Evolutionary conservation across 2,113 vertebrate genomes (phyloP).

Genomic region (Ptilonorhynchus violaceus): DNA sequence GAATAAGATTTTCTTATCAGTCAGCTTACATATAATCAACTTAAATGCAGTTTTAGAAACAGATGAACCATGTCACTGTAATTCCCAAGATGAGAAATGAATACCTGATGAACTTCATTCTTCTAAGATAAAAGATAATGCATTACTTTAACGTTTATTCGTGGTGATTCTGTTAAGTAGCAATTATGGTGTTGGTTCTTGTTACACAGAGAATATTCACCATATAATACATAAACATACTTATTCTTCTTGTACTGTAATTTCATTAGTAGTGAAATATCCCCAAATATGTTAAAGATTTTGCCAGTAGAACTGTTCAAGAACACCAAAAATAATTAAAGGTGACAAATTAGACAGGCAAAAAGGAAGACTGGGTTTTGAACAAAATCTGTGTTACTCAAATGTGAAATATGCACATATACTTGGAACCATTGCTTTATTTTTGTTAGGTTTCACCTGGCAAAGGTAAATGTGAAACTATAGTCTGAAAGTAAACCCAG

Average conservation of each 20-base stretch:
- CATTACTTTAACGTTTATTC: neutral
- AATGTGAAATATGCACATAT: neutral
- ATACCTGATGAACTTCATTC: conserved; percentile 25
- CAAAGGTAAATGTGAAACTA: neutral
- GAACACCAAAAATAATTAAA: neutral
- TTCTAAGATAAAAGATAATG: neutral
- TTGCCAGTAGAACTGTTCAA: neutral
- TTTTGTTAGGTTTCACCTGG: neutral
- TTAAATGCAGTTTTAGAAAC: conserved; percentile 20
- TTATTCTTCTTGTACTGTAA: neutral
- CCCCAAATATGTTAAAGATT: neutral
- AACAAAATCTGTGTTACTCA: neutral
- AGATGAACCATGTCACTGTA: conserved; percentile 8
- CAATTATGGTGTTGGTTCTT: neutral
- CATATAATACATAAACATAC: too few species aligned
- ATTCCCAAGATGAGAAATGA: conserved; percentile 5
- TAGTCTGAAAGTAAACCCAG: neutral
- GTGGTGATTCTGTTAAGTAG: neutral
- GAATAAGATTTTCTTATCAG: conserved; percentile 34
- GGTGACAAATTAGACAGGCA: neutral
- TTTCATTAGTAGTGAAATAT: neutral
- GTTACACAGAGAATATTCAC: neutral
- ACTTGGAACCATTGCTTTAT: neutral
- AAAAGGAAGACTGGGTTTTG: neutral
- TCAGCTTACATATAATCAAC: conserved; percentile 23